Base-by-base conservation (phyloP, 2,113 vertebrate genomes). In the Notothenia rossii region DNA sequence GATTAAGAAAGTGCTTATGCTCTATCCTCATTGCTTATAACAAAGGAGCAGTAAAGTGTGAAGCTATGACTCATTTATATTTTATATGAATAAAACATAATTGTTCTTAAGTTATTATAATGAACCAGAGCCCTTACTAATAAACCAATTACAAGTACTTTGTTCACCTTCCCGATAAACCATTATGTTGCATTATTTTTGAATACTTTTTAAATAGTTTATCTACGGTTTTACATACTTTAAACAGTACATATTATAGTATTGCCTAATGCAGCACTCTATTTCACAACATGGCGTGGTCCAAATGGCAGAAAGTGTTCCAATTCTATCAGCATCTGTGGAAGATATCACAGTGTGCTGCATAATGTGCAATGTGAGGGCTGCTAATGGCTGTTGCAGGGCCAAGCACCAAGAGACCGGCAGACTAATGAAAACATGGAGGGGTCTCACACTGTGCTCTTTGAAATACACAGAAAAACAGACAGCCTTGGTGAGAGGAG, bases 311-410 rank as follows among this genome's bases (percentile, higher is more conserved):
- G 72, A 81, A 71, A 72, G 13, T 69, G 68, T 69, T 88, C 77
- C 50, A 13, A 14, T 43, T 71, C 75, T 72, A 75, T 82, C 73
- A 84, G 75, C 46, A 20, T 59, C 74, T 53, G 58, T 53, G 46
- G 66, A 84, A 71, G 59, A 75, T 77, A 56, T 86, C 82, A 75
- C n/a, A 5, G 85, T 61, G 72, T 58, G 59, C 67, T 51, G 86
- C 74, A 77, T 78, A 76, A 49, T 82, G 83, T 73, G 64, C 63
- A 54, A 62, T 64, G 68, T 40, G 69, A 82, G 69, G 85, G 76
- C 80, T 80, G 86, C 84, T 91, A 91, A 91, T 89, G 87, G 86
- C 88, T 79, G 75, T 82, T 84, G 81, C 75, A 36, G 69, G 85
- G 76, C 77, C 49, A 62, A 81, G 78, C 61, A 73, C 75, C 60